phyloP scores from a whole-genome alignment of 2,113 vertebrate genomes.

The Calyptomena viridis region DNA sequence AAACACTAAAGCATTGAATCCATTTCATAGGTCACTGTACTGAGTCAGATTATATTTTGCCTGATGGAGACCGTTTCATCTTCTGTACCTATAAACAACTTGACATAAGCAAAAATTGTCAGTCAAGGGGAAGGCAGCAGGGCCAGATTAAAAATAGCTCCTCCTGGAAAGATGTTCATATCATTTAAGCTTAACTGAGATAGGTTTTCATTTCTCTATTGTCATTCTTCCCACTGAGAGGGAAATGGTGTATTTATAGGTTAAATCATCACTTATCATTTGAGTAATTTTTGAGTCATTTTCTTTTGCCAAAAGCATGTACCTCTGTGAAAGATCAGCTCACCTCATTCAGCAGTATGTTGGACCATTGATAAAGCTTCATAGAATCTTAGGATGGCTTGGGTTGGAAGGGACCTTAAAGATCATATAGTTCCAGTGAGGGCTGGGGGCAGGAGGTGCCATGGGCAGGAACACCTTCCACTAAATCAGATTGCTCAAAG shows the following conservation, averaged over 20 bases:
- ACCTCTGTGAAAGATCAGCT: not conserved
- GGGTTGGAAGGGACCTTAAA: not conserved
- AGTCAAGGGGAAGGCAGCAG: not conserved
- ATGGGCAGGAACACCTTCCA: not conserved
- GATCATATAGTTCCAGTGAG: accelerated
- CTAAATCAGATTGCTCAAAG: not conserved
- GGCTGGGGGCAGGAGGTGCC: not conserved
- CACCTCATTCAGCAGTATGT: not conserved
- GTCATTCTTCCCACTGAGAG: not conserved
- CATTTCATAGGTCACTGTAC: not conserved
- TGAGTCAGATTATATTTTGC: not conserved
- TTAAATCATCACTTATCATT: not conserved
- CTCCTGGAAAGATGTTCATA: not conserved
- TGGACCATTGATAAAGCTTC: not conserved
- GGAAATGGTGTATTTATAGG: not conserved
- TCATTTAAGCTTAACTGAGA: not conserved
- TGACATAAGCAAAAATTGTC: not conserved
- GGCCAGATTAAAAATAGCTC: not conserved
- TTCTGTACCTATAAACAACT: not conserved
- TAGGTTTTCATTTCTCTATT: not conserved
- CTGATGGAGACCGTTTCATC: not conserved
- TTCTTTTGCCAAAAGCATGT: not conserved
- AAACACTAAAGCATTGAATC: not conserved
- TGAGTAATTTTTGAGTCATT: not conserved
- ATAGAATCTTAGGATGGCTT: not conserved